Evolutionary conservation across 1,140 invertebrate genomes (phyloP), one percentile per base, ranked within the genome.

Genomic region (Drosophila lowei): DNA sequence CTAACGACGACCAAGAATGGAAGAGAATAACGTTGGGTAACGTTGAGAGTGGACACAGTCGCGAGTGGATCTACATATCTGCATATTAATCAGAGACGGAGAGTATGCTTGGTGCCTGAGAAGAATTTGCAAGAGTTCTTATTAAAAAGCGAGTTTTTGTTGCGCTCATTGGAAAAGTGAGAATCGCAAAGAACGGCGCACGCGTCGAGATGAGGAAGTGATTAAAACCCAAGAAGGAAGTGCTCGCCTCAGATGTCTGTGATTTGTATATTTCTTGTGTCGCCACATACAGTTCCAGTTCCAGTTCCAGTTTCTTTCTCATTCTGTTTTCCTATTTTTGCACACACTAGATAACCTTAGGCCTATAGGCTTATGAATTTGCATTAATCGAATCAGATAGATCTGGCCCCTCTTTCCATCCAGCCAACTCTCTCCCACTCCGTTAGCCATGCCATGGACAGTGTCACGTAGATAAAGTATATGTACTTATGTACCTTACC

Each of bases 101-200:
- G 41, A 52, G 57, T 56, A 53, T 46, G 61, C 23, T 1, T 25
- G 23, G 23, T 38, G 55, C 30, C 49, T 25, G 48, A 53, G 30
- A 59, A 77, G 79, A 79, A 84, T 84, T 84, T 72, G 80, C 80
- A 84, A 85, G 80, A 84, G 85, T 85, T 85, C 79, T 84, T 84
- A 84, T 84, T 85, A 84, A 84, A 84, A 84, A 84, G 79, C 79
- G 79, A 84, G 79, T 84, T 70, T 71, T 71, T 71, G 65, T 71
- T 70, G 47, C 71, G 68, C 49, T 62, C 81, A 38, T 63, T 76
- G 79, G 80, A 84, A 84, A 84, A 84, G 79, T 84, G 79, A 84
- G 79, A 84, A 79, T 66, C 80, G 80, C 80, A 70, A 68, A 84
- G 79, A 84, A 84, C 79, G 55, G 80, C 71, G 76, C 79, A 84